Conservation (phyloP, 64 coral and sea anemone species). For the Trachythela sp. region DNA sequence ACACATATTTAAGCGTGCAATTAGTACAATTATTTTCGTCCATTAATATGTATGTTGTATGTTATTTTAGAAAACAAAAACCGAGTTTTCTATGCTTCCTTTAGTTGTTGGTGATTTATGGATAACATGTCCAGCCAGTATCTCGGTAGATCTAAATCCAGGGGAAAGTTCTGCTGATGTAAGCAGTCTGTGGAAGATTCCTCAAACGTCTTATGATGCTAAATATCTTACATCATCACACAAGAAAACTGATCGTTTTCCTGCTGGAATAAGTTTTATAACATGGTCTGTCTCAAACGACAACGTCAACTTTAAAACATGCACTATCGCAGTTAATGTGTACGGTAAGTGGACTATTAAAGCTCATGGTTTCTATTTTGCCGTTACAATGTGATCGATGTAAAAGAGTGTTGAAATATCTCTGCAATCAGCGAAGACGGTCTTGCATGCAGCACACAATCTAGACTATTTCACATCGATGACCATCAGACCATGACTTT, state of each 20-base stretch:
- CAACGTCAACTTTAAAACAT: neutral
- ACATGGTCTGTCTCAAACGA: neutral
- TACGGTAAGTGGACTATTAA: neutral
- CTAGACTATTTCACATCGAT: too few relatives aligned
- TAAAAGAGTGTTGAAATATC: neutral
- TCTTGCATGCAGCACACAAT: too few relatives aligned
- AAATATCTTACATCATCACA: neutral
- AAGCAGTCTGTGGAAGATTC: neutral
- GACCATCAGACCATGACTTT: too few relatives aligned
- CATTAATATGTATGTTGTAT: too few relatives aligned
- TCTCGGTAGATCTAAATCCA: neutral
- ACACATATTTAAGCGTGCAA: too few relatives aligned
- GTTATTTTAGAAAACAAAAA: too few relatives aligned
- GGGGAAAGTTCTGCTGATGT: neutral
- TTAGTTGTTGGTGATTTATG: neutral
- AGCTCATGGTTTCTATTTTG: neutral
- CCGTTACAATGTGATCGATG: neutral
- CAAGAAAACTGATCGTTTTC: neutral
- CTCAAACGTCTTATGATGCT: neutral
- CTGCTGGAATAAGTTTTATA: neutral
- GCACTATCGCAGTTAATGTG: neutral
- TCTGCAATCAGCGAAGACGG: neutral
- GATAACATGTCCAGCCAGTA: neutral
- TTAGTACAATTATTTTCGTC: too few relatives aligned
- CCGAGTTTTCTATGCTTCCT: too few relatives aligned